A percentile compares a stretch with the other conserved stretches of the same genome.
These are phyloP conservation scores for Ranitomeya imitator DNA, from an alignment of 2,113 vertebrate species.

Conservation along the genomic window DNA sequence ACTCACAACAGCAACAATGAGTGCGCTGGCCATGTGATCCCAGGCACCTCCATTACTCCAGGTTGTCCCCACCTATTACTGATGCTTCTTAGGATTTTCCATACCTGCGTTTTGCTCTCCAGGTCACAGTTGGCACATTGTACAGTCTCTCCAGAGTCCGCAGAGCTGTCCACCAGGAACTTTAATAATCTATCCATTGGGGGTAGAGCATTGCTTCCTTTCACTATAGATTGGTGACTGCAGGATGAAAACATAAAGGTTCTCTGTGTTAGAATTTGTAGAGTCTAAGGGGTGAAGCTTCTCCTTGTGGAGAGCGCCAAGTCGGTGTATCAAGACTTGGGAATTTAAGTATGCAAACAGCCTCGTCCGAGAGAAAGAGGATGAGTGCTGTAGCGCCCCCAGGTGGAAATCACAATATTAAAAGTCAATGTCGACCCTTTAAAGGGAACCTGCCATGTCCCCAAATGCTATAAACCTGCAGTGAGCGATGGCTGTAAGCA, in stretches of 20 bases:
- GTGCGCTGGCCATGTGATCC: not conserved
- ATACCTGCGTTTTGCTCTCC: constrained; percentile 59
- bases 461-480: no score
- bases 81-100: not conserved
- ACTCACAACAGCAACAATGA: no score
- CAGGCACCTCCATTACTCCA: not conserved
- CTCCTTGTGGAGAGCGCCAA: no score
- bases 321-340: no score
- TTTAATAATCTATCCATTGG: constrained; percentile 86
- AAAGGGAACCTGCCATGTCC: no score
- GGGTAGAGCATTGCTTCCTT: constrained; percentile 80
- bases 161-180: constrained; percentile 88
- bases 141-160: constrained; percentile 77
- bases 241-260: not conserved
- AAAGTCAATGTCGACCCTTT: no score
- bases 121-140: constrained; percentile 91
- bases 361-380: no score
- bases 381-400: no score
- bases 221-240: constrained; percentile 85
- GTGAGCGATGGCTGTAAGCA: no score
- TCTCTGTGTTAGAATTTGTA: not conserved
- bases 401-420: no score
- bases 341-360: no score
- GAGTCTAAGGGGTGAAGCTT: not conserved
- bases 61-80: not conserved